Percentiles rank a stretch among this genome's conserved stretches.
Evolutionary conservation across 1,140 invertebrate genomes (phyloP).

Genomic region (Pseudomyrmex cubaensis): DNA sequence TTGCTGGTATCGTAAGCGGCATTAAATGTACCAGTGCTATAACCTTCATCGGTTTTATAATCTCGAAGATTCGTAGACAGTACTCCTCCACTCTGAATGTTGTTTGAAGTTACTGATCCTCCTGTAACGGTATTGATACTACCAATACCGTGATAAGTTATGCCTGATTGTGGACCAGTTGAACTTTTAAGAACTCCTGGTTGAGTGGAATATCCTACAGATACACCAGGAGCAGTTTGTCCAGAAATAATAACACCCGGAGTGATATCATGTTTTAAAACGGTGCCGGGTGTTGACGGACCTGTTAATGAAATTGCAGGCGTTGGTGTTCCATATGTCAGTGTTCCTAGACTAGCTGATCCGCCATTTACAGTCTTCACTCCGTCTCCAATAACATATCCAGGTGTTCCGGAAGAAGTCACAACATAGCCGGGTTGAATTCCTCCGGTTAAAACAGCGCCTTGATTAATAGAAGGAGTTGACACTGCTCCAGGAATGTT

Average conservation of each 20-base stretch:
- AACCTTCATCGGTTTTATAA: constrained; percentile 77
- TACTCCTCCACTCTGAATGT: neutral
- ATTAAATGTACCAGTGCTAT: constrained; percentile 76
- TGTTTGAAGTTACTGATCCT: constrained; percentile 7
- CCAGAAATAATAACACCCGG: constrained; percentile 60
- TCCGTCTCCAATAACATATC: constrained; percentile 71
- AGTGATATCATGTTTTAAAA: constrained; percentile 57
- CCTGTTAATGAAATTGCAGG: constrained; percentile 46
- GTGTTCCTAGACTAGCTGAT: constrained; percentile 39
- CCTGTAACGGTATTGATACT: constrained; percentile 7
- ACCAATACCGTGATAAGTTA: constrained; percentile 29
- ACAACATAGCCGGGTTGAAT: constrained; percentile 66
- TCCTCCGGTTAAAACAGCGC: constrained; percentile 45
- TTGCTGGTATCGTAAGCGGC: constrained; percentile 76
- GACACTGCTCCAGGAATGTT: constrained; percentile 53
- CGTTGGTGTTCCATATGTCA: constrained; percentile 44
- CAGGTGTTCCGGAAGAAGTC: constrained; percentile 65
- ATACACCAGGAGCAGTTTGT: constrained; percentile 61
- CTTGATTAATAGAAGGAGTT: constrained; percentile 54
- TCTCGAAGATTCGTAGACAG: constrained; percentile 23
- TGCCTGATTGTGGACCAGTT: constrained; percentile 19
- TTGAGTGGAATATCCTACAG: constrained; percentile 43
- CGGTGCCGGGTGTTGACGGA: constrained; percentile 36
- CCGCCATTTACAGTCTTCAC: constrained; percentile 61
- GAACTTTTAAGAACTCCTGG: constrained; percentile 60